phyloP scores from a whole-genome alignment of 2,888 invertebrate species.

The Lithophane ornitopus region DNA sequence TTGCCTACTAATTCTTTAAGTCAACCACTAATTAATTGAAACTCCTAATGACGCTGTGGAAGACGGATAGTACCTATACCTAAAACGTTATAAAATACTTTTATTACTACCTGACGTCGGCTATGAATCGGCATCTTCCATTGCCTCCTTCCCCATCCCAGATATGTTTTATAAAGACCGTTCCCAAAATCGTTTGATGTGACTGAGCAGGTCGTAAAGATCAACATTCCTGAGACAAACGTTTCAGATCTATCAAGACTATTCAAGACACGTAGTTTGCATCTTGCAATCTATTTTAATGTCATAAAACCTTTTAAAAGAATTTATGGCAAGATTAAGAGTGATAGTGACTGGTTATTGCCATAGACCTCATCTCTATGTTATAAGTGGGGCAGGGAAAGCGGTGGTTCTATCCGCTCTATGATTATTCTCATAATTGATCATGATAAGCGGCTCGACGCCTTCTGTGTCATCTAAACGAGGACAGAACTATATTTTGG shows the following conservation, averaged over 20 bases:
- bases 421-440: slow-evolving; percentile 44
- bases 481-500: slow-evolving; percentile 44
- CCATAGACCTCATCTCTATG: slow-evolving; percentile 3
- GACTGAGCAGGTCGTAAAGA: slow-evolving; percentile 33
- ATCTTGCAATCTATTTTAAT: slow-evolving; percentile 24
- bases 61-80: neutral
- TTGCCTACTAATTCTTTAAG: neutral
- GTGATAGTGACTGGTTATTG: slow-evolving; percentile 4
- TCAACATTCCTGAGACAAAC: slow-evolving; percentile 23
- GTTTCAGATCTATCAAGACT: neutral
- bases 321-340: slow-evolving; percentile 9
- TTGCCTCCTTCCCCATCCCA: neutral
- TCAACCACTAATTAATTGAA: neutral
- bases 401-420: slow-evolving; percentile 28
- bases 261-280: neutral
- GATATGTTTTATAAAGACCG: slow-evolving; percentile 19
- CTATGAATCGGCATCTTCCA: slow-evolving; percentile 7
- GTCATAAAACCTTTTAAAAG: slow-evolving; percentile 6
- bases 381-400: slow-evolving; percentile 37
- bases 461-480: slow-evolving; percentile 33
- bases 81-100: neutral
- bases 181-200: slow-evolving; percentile 7
- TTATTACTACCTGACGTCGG: neutral
- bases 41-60: neutral
- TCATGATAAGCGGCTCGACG: slow-evolving; percentile 38